phyloP scores from a whole-genome alignment of 2,888 invertebrate species.

The Caenorhabditis wallacei region DNA sequence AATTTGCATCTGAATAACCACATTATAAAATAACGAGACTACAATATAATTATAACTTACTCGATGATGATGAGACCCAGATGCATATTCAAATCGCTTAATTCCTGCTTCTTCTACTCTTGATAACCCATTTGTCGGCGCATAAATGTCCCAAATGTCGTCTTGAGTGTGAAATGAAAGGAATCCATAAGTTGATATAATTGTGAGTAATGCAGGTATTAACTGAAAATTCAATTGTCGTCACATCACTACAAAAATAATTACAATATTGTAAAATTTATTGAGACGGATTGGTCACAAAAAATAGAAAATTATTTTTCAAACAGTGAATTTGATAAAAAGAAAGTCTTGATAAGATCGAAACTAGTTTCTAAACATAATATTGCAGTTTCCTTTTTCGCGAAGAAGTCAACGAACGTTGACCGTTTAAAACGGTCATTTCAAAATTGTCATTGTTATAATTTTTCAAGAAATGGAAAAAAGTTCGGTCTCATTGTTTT shows the following conservation, averaged over 20 bases:
- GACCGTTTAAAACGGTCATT: too few relatives aligned
- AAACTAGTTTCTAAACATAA: too few relatives aligned
- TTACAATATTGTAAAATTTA: too few relatives aligned
- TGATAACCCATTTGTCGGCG: conserved; percentile 78
- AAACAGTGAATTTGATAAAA: too few relatives aligned
- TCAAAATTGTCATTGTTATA: not conserved
- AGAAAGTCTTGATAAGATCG: too few relatives aligned
- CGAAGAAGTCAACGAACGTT: too few relatives aligned
- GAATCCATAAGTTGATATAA: conserved; percentile 79
- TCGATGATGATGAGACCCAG: conserved; percentile 79
- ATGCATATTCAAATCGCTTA: conserved; percentile 79
- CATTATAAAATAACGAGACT: not conserved
- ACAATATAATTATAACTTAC: conserved; percentile 57
- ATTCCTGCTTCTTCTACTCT: conserved; percentile 78
- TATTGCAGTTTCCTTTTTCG: too few relatives aligned
- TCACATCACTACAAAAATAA: too few relatives aligned
- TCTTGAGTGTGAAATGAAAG: conserved; percentile 79
- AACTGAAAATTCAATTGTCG: conserved; percentile 68
- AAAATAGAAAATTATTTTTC: not conserved
- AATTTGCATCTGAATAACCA: conserved; percentile 79
- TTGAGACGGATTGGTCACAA: too few relatives aligned
- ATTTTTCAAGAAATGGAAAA: not conserved
- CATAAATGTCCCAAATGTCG: conserved; percentile 83
- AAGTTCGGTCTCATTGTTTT: not conserved
- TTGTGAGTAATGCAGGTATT: conserved; percentile 76